phyloP scores from a whole-genome alignment of 2,113 vertebrate species.

The Gallinago jamesoni region DNA sequence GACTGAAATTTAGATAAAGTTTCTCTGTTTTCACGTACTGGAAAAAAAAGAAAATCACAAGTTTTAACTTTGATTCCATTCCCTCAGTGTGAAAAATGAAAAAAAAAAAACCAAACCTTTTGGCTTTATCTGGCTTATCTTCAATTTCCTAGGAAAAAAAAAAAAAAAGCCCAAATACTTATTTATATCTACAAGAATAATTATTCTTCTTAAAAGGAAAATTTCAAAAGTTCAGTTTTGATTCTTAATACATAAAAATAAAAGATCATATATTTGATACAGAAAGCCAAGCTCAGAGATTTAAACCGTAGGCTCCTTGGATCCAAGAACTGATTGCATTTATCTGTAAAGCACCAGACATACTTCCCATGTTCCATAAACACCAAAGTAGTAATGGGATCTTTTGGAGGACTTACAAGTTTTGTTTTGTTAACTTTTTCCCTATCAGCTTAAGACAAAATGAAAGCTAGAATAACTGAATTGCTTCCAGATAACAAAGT shows the following conservation, averaged over 20 bases:
- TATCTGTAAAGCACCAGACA: slow-evolving; percentile 44
- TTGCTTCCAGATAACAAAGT: neutral
- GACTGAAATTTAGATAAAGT: neutral
- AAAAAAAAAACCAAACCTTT: neutral
- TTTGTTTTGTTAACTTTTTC: neutral
- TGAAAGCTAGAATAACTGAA: neutral
- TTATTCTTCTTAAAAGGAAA: neutral
- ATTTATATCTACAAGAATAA: neutral
- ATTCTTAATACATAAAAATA: neutral
- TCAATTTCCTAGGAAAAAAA: neutral
- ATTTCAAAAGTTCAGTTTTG: neutral
- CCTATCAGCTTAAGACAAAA: neutral
- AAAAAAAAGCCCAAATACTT: neutral
- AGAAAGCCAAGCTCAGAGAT: neutral
- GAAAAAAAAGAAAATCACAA: neutral
- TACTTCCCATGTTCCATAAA: neutral
- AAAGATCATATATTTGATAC: neutral
- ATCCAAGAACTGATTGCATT: neutral
- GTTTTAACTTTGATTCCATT: neutral
- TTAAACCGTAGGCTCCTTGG: neutral
- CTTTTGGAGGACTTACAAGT: neutral
- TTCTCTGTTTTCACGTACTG: neutral
- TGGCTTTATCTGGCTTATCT: neutral
- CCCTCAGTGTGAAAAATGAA: neutral
- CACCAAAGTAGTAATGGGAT: neutral